Base-by-base conservation (phyloP, 1,140 invertebrate species). In the Lepidotrigona ventralis region DNA sequence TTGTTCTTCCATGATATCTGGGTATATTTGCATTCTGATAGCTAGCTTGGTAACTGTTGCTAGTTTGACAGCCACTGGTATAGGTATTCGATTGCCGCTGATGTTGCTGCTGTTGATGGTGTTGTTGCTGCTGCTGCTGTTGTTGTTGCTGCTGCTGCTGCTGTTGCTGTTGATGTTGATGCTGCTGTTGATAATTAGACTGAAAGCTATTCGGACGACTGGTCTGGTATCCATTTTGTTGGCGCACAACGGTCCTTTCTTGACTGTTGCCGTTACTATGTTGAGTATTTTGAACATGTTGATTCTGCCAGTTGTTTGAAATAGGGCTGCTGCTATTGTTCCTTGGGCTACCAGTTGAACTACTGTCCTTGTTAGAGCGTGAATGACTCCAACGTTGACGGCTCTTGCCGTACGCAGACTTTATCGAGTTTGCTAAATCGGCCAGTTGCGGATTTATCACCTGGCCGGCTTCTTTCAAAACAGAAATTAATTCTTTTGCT, bases 401-500 rank as follows among this genome's bases (percentile, higher is more conserved):
- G 19, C 92, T 92, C 58, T 95, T 95, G 0, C 93, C 91, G 21
- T 90, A 94, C 63, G 93, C 92, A n/a, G 92, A 90, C 53, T 93
- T 91, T 9, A 95, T 92, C 15, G 93, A 90, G 64, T 93, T 94
- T 0, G 96, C 96, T 87, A 97, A 90, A 81, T 97, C 96, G 19
- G 95, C 91, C 8, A 98, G 90, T 83, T 96, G 96, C 1, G 97
- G 96, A 84, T 97, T 96, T n/a, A 99, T 96, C 21, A 96, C 95
- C 93, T 99, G 98, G 23, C 98, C 98, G 51, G 98, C 98, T 94
- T 99, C 98, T 87, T 97, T 96, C 15, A 99, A 93, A 1, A 99
- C 98, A 19, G 97, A 96, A 72, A 99, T 96, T 83, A 99, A 93
- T 91, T 99, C 98, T 83, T 97, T 97, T 0, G 98, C 98, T 92